Evolutionary conservation across 2,888 invertebrate species (phyloP).

Genomic region (Steinernema carpocapsae): DNA sequence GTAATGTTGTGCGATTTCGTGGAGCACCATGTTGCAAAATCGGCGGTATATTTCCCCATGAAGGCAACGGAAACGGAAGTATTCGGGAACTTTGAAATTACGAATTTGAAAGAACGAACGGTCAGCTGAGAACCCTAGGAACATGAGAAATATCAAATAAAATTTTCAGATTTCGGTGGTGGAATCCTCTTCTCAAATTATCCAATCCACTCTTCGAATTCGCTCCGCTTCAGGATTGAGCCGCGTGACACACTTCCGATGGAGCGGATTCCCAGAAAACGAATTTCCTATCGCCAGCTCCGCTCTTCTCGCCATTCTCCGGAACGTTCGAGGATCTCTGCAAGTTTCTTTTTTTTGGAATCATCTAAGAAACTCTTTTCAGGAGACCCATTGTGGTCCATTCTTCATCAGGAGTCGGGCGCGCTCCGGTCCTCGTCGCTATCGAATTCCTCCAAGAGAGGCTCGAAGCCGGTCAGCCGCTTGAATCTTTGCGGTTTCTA

Average conservation of each 20-base stretch:
- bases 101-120: background rate
- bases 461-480: background rate
- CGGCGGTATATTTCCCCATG: background rate
- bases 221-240: background rate
- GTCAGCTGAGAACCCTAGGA: too few relatives aligned
- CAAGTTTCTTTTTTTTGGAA: background rate
- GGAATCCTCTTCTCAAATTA: background rate
- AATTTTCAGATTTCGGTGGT: background rate
- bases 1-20: constrained; percentile 42
- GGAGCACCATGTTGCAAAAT: constrained; percentile 33
- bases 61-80: background rate
- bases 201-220: background rate
- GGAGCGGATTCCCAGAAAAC: constrained; percentile 14
- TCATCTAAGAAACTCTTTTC: background rate
- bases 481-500: background rate
- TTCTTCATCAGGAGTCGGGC: background rate
- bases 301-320: background rate
- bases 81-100: background rate
- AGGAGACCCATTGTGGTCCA: constrained; percentile 4
- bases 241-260: background rate
- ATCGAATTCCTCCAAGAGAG: constrained; percentile 18
- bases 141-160: too few relatives aligned
- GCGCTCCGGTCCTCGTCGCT: background rate
- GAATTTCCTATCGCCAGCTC: background rate
- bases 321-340: constrained; percentile 16